A percentile compares a stretch with the other conserved stretches of the same genome.
Evolutionary conservation across 2,797 vertebrate species (phyloP).

Genomic region (Pagetopsis macropterus): DNA sequence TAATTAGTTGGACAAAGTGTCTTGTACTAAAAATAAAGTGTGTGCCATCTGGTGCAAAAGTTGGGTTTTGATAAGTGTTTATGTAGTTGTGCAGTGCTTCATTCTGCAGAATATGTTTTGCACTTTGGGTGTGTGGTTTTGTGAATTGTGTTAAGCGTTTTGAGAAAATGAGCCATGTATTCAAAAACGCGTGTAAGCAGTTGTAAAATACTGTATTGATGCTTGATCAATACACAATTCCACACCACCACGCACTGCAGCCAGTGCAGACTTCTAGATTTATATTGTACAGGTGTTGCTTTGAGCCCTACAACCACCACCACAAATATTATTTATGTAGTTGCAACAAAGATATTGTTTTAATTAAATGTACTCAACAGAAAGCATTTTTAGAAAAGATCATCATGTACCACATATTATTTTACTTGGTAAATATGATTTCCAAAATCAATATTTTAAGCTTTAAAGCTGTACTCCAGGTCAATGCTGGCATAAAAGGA

Average conservation of each 20-base stretch:
- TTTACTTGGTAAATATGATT: neutral
- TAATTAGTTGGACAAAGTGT: too few species aligned
- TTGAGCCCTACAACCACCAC: neutral
- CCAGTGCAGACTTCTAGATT: neutral
- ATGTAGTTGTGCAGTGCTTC: too few species aligned
- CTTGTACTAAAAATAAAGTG: too few species aligned
- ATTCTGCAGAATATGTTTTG: too few species aligned
- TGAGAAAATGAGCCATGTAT: too few species aligned
- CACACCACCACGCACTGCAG: neutral
- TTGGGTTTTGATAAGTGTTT: too few species aligned
- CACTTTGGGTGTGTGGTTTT: too few species aligned
- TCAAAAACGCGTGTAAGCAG: too few species aligned
- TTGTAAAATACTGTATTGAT: too few species aligned
- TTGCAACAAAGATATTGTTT: neutral
- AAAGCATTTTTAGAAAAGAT: constrained; percentile 1
- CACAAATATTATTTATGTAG: neutral
- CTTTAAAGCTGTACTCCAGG: neutral
- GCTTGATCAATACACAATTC: neutral
- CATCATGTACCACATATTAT: neutral
- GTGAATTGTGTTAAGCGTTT: too few species aligned
- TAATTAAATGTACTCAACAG: neutral
- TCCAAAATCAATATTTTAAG: constrained; percentile 31
- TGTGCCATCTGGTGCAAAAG: too few species aligned
- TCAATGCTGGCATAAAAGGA: constrained; percentile 1
- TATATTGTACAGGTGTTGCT: neutral